Base-by-base conservation (phyloP, 2,797 vertebrate species). In the Pipistrellus kuhlii region DNA sequence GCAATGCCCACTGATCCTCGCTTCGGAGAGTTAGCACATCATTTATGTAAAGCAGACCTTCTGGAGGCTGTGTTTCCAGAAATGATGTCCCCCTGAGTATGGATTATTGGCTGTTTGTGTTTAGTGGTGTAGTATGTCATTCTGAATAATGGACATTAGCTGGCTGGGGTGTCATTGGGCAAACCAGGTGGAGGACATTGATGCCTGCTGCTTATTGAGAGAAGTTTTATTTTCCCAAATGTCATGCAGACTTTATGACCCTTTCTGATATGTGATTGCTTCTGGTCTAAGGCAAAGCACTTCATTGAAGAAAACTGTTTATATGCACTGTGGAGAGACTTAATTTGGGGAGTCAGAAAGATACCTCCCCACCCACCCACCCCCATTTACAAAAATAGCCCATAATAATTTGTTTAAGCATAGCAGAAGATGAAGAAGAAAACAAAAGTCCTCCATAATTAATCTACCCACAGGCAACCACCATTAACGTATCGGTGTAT, bases 401-500 rank as follows among this genome's bases (percentile, higher is more conserved):
- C 35, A 57, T 25, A 71, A 13, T 57, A 53, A 53, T 25, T 68
- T 84, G 55, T 90, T 71, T 78, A 80, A 90, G 23, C n/a, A 80
- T 76, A 82, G 46, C 57, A 25, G 86, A 92, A 15, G 64, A 86
- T 44, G 83, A 91, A 86, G 23, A 91, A 44, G 27, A 77, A 86
- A 95, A 88, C n/a, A 73, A 90, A 95, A 87, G 53, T 23, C 35
- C 75, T 89, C 57, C 32, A 77, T 57, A 94, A 91, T 91, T 95
- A 78, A 94, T 72, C 57, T 89, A 88, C 18, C 44, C 57, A 30
- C 18, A 7, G 20, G 25, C 27, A 92, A 85, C 35, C 25, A 62
- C 23, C 9, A 77, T 86, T 75, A 90, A 92, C 59, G 93, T 92
- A 85, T 76, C 80, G 41, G 35, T 78, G 1, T 44, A 27, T 32